Evolutionary conservation across 2,113 vertebrate species (phyloP).

Genomic region (Atractosteus spatula): DNA sequence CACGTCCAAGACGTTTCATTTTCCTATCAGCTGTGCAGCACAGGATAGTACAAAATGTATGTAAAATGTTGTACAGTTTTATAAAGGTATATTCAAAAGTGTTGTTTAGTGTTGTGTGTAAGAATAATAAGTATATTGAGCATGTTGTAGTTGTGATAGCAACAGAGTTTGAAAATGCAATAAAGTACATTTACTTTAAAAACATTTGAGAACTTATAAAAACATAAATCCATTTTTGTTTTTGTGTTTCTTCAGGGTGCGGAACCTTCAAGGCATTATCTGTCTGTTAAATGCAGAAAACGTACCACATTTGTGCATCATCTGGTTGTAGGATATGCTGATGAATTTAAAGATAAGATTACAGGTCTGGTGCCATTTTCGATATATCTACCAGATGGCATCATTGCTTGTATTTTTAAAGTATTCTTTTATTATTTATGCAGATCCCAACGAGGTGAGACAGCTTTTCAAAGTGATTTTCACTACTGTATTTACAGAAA

Average conservation of each 20-base stretch:
- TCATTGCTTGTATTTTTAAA: constrained; percentile 53
- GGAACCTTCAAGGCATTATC: constrained; percentile 1
- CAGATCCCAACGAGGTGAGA: constrained; percentile 44
- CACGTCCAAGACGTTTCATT: too few species aligned
- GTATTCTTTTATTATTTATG: constrained; percentile 69
- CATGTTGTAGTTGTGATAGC: too few species aligned
- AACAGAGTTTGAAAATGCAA: too few species aligned
- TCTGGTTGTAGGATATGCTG: constrained; percentile 5
- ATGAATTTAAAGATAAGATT: constrained; percentile 37
- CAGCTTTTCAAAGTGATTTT: constrained; percentile 45
- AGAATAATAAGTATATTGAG: too few species aligned
- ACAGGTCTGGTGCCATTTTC: constrained; percentile 42
- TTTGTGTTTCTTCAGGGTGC: not conserved
- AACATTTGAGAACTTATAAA: too few species aligned
- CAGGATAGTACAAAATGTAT: too few species aligned
- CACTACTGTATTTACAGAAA: constrained; percentile 54
- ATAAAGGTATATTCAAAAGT: too few species aligned
- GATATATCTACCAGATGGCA: constrained; percentile 60
- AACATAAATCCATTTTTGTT: not conserved
- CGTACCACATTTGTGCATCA: constrained; percentile 1
- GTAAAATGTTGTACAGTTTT: too few species aligned
- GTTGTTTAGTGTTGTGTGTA: too few species aligned
- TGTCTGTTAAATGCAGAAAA: not conserved
- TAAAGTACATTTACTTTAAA: too few species aligned
- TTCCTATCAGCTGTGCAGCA: too few species aligned